phyloP scores from a whole-genome alignment of 2,113 vertebrate species.

The Bungarus multicinctus region DNA sequence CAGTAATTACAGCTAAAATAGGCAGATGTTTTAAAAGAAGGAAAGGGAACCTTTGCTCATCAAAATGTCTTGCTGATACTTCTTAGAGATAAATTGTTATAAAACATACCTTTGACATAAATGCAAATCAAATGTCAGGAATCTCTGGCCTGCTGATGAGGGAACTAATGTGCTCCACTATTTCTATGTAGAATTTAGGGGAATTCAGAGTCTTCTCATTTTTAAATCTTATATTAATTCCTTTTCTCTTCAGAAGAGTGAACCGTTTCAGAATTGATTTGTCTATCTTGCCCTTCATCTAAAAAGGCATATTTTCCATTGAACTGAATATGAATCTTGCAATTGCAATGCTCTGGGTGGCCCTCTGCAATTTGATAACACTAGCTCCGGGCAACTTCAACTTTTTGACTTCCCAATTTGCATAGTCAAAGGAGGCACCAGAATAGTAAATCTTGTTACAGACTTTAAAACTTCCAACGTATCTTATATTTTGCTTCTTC shows the following conservation, averaged over 20 bases:
- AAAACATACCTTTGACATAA: background rate
- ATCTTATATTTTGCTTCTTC: background rate
- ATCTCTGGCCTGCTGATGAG: background rate
- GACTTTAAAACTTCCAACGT: background rate
- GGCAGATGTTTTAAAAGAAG: conserved; percentile 7
- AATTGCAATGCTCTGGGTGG: background rate
- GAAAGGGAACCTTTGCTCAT: background rate
- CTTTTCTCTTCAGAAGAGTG: conserved; percentile 7
- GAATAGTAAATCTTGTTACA: background rate
- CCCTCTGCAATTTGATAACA: background rate
- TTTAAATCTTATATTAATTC: background rate
- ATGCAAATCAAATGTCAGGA: background rate
- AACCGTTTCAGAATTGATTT: background rate
- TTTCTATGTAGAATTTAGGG: background rate
- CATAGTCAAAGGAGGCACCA: background rate
- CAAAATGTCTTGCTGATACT: background rate
- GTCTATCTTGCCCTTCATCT: background rate
- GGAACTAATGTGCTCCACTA: background rate
- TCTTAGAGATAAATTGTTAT: conserved; percentile 1
- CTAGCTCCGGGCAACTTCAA: background rate
- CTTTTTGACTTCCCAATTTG: background rate
- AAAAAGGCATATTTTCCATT: background rate
- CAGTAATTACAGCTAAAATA: conserved; percentile 26
- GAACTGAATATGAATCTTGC: background rate
- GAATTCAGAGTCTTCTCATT: background rate